phyloP scores from a whole-genome alignment of 2,888 invertebrate genomes.

The Sycophila texana region DNA sequence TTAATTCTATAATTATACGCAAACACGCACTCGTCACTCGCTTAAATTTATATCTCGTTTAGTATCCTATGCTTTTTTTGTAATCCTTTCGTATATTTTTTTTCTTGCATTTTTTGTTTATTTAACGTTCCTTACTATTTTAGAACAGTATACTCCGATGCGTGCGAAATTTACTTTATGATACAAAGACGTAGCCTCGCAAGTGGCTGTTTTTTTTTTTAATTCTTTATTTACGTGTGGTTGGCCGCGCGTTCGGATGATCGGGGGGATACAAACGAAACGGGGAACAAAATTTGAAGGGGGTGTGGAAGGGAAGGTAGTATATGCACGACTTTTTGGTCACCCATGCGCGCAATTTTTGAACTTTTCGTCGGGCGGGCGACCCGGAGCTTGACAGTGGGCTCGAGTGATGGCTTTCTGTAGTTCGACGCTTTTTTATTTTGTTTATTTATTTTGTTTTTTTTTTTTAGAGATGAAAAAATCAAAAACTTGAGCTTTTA shows the following conservation, averaged over 20 bases:
- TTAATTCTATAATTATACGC: constrained; percentile 35
- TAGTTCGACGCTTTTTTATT: not conserved
- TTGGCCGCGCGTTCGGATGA: constrained; percentile 7
- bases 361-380: constrained; percentile 11
- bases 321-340: constrained; percentile 18
- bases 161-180: constrained; percentile 61
- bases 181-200: constrained; percentile 67
- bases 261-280: too few relatives aligned
- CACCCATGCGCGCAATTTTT: constrained; percentile 50
- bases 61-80: constrained; percentile 44
- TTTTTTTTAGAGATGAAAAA: constrained; percentile 26
- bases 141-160: constrained; percentile 55
- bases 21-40: constrained; percentile 46
- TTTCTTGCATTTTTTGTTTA: constrained; percentile 44
- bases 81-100: too few relatives aligned
- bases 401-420: too few relatives aligned
- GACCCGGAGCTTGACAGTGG: too few relatives aligned
- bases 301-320: not conserved
- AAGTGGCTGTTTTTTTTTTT: constrained; percentile 64
- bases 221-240: constrained; percentile 3
- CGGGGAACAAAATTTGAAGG: too few relatives aligned
- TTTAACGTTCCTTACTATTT: constrained; percentile 42
- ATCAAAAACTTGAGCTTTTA: constrained; percentile 44
- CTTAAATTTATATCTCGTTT: constrained; percentile 26
- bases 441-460: too few relatives aligned